phyloP scores from a whole-genome alignment of 2,888 invertebrate species.

The Torymus texanus region DNA sequence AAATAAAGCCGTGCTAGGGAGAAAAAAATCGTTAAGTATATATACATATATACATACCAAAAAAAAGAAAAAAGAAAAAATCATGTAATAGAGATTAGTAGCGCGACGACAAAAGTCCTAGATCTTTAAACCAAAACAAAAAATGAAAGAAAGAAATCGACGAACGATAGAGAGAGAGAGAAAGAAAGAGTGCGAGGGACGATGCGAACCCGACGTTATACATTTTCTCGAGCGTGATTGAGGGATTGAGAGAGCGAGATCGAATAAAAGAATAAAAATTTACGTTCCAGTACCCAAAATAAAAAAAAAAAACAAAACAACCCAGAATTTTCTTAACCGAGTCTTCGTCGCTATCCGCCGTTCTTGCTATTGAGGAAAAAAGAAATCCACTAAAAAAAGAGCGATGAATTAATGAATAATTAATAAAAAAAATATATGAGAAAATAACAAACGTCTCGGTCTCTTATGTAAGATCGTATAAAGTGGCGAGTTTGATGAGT shows the following conservation, averaged over 20 bases:
- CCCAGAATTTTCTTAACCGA: constrained; percentile 35
- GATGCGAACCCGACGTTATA: constrained; percentile 18
- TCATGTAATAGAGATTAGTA: constrained; percentile 41
- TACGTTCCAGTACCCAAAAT: constrained; percentile 51
- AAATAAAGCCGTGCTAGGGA: no score
- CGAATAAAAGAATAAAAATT: not conserved
- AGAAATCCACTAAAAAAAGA: no score
- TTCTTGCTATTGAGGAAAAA: constrained; percentile 32
- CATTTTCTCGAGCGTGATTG: constrained; percentile 34
- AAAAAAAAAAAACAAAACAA: constrained; percentile 31
- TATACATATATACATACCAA: not conserved
- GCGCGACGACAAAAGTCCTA: constrained; percentile 16
- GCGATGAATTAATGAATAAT: constrained; percentile 1
- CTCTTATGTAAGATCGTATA: constrained; percentile 41
- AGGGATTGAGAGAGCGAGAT: no score
- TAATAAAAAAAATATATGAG: constrained; percentile 10
- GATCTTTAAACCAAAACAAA: constrained; percentile 16
- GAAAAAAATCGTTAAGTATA: not conserved
- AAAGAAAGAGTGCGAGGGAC: no score
- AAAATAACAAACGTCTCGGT: not conserved
- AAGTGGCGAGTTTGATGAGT: constrained; percentile 50
- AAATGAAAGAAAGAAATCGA: no score
- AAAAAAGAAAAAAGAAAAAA: constrained; percentile 27
- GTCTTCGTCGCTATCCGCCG: constrained; percentile 47
- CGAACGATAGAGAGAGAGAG: no score